Percentiles rank a stretch among this genome's conserved stretches.
Evolutionary conservation across 2,888 invertebrate species (phyloP).

Genomic region (Ectobius pallidus): DNA sequence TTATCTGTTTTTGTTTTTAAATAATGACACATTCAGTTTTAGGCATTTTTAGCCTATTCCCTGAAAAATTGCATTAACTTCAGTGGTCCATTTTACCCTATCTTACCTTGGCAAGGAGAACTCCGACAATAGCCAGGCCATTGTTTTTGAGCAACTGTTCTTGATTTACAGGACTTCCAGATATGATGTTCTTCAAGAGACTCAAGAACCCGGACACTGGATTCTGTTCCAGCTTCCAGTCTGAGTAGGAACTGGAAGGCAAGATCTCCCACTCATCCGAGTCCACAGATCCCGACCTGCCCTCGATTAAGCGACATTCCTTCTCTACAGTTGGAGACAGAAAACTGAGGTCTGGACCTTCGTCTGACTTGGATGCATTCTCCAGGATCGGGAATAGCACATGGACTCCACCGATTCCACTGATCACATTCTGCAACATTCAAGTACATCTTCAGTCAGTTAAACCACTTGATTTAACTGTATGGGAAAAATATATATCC

Average conservation of each 20-base stretch:
- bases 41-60: too few relatives aligned
- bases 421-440: constrained; percentile 58
- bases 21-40: too few relatives aligned
- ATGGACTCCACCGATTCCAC: constrained; percentile 66
- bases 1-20: too few relatives aligned
- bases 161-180: constrained; percentile 62
- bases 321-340: constrained; percentile 43
- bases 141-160: constrained; percentile 62
- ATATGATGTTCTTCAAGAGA: constrained; percentile 61
- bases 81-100: too few relatives aligned
- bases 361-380: constrained; percentile 47
- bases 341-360: constrained; percentile 44
- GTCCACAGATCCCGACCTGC: constrained; percentile 51
- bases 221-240: constrained; percentile 64
- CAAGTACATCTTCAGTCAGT: constrained; percentile 17
- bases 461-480: too few relatives aligned
- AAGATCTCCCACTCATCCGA: constrained; percentile 62
- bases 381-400: constrained; percentile 65
- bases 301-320: constrained; percentile 40
- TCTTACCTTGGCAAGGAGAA: constrained; percentile 58
- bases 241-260: constrained; percentile 56
- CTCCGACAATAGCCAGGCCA: constrained; percentile 62
- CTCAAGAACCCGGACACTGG: constrained; percentile 64
- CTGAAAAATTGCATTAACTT: too few relatives aligned
- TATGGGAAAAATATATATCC: too few relatives aligned